Evolutionary conservation across 2,113 vertebrate species (phyloP).

Genomic region (Laticauda colubrina): DNA sequence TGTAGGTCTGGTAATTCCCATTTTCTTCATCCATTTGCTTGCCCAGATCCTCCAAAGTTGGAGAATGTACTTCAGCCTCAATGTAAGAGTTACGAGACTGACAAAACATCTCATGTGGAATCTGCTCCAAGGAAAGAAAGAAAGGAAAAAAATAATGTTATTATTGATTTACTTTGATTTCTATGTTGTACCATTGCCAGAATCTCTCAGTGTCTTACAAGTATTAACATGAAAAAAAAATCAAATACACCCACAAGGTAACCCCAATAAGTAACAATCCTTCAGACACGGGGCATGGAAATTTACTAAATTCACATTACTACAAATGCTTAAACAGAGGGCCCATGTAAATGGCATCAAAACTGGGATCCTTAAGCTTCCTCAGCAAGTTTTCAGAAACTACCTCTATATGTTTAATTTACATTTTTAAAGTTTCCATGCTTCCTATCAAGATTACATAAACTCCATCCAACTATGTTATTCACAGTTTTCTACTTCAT

Average conservation of each 20-base stretch:
- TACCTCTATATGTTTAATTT: neutral
- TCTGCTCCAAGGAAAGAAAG: slow-evolving; percentile 66
- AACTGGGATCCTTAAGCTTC: neutral
- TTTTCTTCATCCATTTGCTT: slow-evolving; percentile 83
- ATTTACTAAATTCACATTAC: neutral
- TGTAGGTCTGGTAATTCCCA: slow-evolving; percentile 79
- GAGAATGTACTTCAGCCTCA: slow-evolving; percentile 86
- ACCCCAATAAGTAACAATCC: neutral
- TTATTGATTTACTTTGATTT: neutral
- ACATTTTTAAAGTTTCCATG: neutral
- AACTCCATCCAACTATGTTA: neutral
- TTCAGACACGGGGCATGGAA: neutral
- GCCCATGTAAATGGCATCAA: neutral
- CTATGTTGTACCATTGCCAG: neutral
- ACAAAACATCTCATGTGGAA: slow-evolving; percentile 89
- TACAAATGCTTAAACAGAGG: neutral
- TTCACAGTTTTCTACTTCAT: neutral
- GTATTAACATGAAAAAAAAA: neutral
- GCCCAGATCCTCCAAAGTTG: slow-evolving; percentile 84
- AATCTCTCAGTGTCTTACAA: neutral
- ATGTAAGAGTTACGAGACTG: slow-evolving; percentile 90
- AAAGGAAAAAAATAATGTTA: neutral
- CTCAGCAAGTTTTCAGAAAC: neutral
- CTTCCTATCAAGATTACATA: neutral
- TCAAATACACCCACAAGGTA: neutral